phyloP scores from a whole-genome alignment of 2,797 vertebrate genomes.

The Sorex maritimensis region DNA sequence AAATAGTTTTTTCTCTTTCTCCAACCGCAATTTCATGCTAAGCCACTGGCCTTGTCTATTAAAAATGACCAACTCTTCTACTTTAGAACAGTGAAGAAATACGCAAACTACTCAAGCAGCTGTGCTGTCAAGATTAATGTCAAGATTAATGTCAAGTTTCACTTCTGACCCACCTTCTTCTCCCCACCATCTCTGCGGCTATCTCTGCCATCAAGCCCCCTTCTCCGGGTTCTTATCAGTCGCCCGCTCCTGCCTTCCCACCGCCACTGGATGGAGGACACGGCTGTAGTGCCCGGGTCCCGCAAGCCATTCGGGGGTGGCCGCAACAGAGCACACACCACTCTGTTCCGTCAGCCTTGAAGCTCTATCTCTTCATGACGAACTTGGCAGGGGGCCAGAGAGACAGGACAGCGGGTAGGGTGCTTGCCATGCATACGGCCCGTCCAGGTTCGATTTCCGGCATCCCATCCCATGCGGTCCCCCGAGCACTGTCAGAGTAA shows the following conservation, averaged over 20 bases:
- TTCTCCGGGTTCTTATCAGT: neutral
- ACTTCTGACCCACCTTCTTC: neutral
- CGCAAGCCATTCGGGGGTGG: fast-evolving
- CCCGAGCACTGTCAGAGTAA: too few relatives aligned
- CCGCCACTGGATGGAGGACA: neutral
- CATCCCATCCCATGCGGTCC: too few relatives aligned
- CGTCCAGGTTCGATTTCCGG: too few relatives aligned
- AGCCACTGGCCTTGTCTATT: neutral
- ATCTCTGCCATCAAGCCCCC: neutral
- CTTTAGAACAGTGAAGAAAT: neutral
- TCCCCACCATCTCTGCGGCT: neutral
- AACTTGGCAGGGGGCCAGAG: too few relatives aligned
- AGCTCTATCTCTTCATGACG: neutral
- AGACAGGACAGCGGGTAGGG: too few relatives aligned
- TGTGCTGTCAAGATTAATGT: neutral
- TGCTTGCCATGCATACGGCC: too few relatives aligned
- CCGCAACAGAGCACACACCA: fast-evolving
- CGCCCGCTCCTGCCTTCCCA: neutral
- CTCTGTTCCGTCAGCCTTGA: neutral
- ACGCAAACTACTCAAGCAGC: neutral
- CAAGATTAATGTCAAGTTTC: neutral
- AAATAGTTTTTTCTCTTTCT: slow-evolving; percentile 68
- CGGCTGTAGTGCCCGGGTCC: neutral
- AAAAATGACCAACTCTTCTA: slow-evolving; percentile 19
- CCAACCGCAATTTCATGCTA: slow-evolving; percentile 28